Base-by-base conservation (phyloP, 2,888 invertebrate genomes). In the Lacanobia oleracea region DNA sequence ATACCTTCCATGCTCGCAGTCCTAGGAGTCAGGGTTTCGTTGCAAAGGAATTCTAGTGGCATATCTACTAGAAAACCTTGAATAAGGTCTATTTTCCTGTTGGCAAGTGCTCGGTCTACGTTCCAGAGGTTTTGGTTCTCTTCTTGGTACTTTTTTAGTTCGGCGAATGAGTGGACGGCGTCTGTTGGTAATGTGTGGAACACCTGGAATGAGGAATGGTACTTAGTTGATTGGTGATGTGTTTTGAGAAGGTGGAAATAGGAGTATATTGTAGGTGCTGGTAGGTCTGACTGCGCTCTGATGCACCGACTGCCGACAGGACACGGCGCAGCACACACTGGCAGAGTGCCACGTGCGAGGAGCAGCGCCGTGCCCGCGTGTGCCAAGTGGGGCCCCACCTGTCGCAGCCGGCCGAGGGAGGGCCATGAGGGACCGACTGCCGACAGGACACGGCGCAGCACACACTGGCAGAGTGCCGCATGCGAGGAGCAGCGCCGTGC, bases 181-280 rank as follows among this genome's bases (percentile, higher is more conserved):
- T 99, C 98, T 0, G 98, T 98, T 9, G 99, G 99, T 87, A 99
- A 97, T 81, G 98, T 98, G 87, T 98, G 98, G 95, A 99, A 99
- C 1, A 99, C 98, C 95, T 95, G 88, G 95, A 85, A 86, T 37
- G 33, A 10, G 5, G 10, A 3, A 37, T 21, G 0, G 23, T 63
- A 12, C 18, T 27, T 67, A 33, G 21, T 21, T 51, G 37, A 16
- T n/a, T 16, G 0, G 6, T 1, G 18, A 37, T 2, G 2, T 0
- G 16, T 65, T 43, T 27, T 1, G 1, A 16, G 18, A 23, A 16
- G 16, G 7, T 6, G 16, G 53, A 9, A 21, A 45, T 16, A 18
- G 14, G 16, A 12, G 18, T 27, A 9, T 33, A 50, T 18, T 1
- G 45, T 12, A 12, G 1, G 27, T 16, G 21, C 9, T 43, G 6